Evolutionary conservation across 2,113 vertebrate species (phyloP), one percentile per base, ranked within the genome.

Genomic region (Sinocyclocheilus anophthalmus): DNA sequence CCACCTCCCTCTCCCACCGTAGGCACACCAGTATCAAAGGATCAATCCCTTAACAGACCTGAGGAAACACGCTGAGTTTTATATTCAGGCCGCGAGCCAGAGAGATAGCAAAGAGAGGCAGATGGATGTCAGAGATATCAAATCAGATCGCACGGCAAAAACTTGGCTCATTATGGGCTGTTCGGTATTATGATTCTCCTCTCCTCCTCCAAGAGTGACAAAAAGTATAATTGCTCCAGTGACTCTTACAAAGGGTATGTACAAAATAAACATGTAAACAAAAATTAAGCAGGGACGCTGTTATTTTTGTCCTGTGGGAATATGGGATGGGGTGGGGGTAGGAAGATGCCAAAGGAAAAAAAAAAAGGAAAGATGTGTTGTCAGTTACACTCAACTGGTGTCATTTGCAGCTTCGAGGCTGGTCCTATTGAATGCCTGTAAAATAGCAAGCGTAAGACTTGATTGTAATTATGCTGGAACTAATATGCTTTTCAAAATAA

Each of bases 381-480:
- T 94, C 94, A 95, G 93, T 94, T 94, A 92, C 91, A 93, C 91
- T 95, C 94, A 95, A 94, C 95, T 93, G 93, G 95, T 95, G 94
- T 93, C 93, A 94, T 91, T 92, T 82, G 89, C 90, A 89, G 91
- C 92, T 94, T 90, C 90, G 89, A 93, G 94, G 92, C 93, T 93
- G 92, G 93, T 93, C 94, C 92, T 91, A 85, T 91, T 92, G 92
- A 93, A 94, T 91, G 94, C 90, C 90, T 94, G 91, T 89, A 93
- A 94, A 94, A 93, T 92, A 93, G 91, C 85, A 89, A 94, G 94
- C 91, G 87, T 90, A 91, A 94, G 94, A 93, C 93, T 93, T 55
- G 94, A 94, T 95, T 94, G 94, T 95, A 94, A 95, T 95, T 95
- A 95, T 94, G 93, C 94, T 95, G 95, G 94, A 95, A 95, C 94